phyloP scores from a whole-genome alignment of 2,888 invertebrate species.

The Ernsta delagoae region DNA sequence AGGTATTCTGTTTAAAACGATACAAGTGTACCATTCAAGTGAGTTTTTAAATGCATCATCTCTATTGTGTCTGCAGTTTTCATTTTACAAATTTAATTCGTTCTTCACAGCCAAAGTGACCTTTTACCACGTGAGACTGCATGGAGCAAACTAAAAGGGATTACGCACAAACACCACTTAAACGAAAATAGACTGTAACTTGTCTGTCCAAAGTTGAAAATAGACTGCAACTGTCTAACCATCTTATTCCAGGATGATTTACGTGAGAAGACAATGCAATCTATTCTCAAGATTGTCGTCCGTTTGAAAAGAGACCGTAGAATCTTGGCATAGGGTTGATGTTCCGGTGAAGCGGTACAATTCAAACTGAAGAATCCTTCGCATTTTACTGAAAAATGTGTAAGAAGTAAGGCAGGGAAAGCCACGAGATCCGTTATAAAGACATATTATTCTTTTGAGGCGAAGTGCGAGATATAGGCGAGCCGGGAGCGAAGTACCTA shows the following conservation, averaged over 20 bases:
- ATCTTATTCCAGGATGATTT: conserved; percentile 73
- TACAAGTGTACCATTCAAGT: conserved; percentile 15
- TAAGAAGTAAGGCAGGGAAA: conserved; percentile 78
- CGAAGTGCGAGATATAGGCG: conserved; percentile 68
- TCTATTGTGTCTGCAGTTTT: conserved; percentile 40
- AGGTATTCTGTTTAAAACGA: not conserved
- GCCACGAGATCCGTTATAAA: conserved; percentile 80
- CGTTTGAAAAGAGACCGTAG: conserved; percentile 46
- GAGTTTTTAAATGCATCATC: conserved; percentile 29
- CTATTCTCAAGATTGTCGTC: conserved; percentile 59
- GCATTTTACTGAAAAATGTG: conserved; percentile 82
- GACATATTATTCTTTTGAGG: conserved; percentile 84
- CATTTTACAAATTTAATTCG: conserved; percentile 66
- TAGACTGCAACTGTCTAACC: conserved; percentile 25
- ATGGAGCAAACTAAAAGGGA: conserved; percentile 40
- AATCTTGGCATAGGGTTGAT: conserved; percentile 45
- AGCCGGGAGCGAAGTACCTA: conserved; percentile 67
- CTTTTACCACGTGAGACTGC: conserved; percentile 67
- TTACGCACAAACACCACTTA: conserved; percentile 3
- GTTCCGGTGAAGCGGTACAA: conserved; percentile 40
- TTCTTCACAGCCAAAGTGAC: conserved; percentile 67
- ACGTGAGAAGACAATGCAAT: conserved; percentile 81
- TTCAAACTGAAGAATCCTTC: conserved; percentile 70
- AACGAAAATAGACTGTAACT: conserved; percentile 19
- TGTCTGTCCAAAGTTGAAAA: conserved; percentile 21